A percentile compares a stretch with the other conserved stretches of the same genome.
These are phyloP conservation scores for Sesamia inferens DNA, from an alignment of 2,888 invertebrate genomes.

Conservation along the genomic window DNA sequence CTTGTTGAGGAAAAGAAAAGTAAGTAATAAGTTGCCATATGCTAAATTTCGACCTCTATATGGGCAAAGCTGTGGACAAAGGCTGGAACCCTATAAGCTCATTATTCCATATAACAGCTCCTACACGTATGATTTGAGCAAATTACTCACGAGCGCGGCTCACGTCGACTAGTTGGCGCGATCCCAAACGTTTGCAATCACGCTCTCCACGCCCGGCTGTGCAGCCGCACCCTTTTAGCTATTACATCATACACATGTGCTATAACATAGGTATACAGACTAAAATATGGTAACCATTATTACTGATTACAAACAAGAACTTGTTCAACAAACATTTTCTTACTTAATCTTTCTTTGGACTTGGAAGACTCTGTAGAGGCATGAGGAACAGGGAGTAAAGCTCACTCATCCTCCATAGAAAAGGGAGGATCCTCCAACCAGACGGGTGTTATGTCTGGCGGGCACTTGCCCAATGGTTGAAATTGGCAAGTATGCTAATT, in stretches of 20 bases:
- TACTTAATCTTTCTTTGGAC: not conserved
- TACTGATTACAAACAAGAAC: not conserved
- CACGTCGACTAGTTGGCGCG: slow-evolving; percentile 54
- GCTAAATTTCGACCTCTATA: not conserved
- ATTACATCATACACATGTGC: slow-evolving; percentile 13
- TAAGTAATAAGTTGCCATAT: too few relatives aligned
- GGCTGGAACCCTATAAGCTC: not conserved
- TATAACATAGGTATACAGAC: not conserved
- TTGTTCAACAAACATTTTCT: not conserved
- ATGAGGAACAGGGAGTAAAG: too few relatives aligned
- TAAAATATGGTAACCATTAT: not conserved
- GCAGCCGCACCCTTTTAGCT: slow-evolving; percentile 41
- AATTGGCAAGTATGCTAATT: too few relatives aligned
- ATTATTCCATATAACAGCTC: not conserved
- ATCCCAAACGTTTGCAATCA: slow-evolving; percentile 63
- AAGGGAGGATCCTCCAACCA: too few relatives aligned
- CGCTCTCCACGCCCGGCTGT: slow-evolving; percentile 42
- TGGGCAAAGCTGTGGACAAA: not conserved
- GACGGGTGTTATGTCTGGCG: too few relatives aligned
- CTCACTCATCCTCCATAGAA: too few relatives aligned
- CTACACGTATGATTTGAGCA: slow-evolving; percentile 33
- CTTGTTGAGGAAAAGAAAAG: too few relatives aligned
- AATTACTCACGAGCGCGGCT: slow-evolving; percentile 34
- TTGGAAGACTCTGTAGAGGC: too few relatives aligned
- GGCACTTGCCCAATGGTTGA: too few relatives aligned